Evolutionary conservation across 2,888 invertebrate species (phyloP), one percentile per base, ranked within the genome.

Genomic region (Exocentrus adspersus): DNA sequence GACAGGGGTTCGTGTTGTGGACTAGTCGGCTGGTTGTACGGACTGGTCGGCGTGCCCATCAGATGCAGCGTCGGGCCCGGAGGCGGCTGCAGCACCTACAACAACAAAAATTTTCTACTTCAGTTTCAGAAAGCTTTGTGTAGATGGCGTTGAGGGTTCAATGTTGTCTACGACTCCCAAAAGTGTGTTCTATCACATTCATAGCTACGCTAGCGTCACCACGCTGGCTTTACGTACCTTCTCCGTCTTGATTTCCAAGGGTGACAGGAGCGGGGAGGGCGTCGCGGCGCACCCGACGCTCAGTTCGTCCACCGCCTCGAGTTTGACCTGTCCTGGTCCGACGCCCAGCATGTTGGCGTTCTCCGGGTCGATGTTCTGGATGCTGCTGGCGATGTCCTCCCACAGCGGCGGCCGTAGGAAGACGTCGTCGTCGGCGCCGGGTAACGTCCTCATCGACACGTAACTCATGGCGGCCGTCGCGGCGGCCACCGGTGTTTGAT

Each of bases 311-410:
- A 91, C 89, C 60, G 91, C 88, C 82, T 93, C 93, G 81, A 93
- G 86, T 82, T 93, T 93, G 74, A 93, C 91, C 80, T 92, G 92
- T 2, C 88, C 87, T 58, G 90, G 86, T 69, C 91, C 62, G 70
- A 94, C 88, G 69, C 90, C 90, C 74, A 94, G 85, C 92, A 94
- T 93, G 78, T 93, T 92, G 57, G 94, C 93, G 81, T 94, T 94
- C 82, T 94, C 94, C 21, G 94, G 93, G 81, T 95, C 94, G 79
- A 94, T 90, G 83, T 94, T 94, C 80, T 93, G 90, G 83, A 94
- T 93, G 78, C 93, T 93, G 81, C 93, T 92, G 70, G 94, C 91
- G 80, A 95, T 94, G 85, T 95, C 94, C 84, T 95, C 94, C 95
- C 95, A 95, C 42, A 94, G 87, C 28, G 93, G 92, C 45, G 94